Base-by-base conservation (phyloP, 2,888 invertebrate species). In the Chymomyza amoena region DNA sequence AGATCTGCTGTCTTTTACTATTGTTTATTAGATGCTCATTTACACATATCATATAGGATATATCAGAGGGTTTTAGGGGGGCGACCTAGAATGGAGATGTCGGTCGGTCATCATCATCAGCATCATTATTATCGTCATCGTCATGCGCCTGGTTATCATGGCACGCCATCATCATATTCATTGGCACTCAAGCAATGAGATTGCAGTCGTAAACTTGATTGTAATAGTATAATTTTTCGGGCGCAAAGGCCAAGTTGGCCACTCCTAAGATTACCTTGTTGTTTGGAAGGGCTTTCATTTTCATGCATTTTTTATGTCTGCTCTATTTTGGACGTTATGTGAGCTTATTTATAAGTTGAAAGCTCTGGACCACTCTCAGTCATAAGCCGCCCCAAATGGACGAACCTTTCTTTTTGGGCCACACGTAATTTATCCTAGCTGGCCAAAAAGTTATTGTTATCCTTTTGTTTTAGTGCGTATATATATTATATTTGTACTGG, bases 141-240 rank as follows among this genome's bases (percentile, higher is more conserved):
- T 54, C 54, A 54, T 54, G 5, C 54, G 16, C 15, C 54, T 18
- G 54, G 39, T 45, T 45, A 45, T 45, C 39, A 45, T 45, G 39
- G 18, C 57, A n/a, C 16, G 68, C 54, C 74, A 81, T 76, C 82
- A 72, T 82, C 78, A 72, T 82, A 74, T 77, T 82, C 83, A 84
- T 87, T 78, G 83, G 68, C 87, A 81, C 83, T 85, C 74, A 68
- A 60, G 83, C 74, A 69, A 74, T 74, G 79, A 70, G 59, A 83
- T 87, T 72, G 84, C 77, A 76, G 69, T 84, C 88, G 76, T 84
- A 84, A 84, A 84, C 81, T 86, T 84, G 88, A 84, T 84, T 84
- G 84, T 84, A 84, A 88, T 84, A 81, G 87, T 78, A 77, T 76
- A 73, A 80, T 84, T 84, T 84, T 45, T 83, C n/a, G 73, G 75